Base-by-base conservation (phyloP, 92 coral and sea anemone species). In the Montipora capitata region DNA sequence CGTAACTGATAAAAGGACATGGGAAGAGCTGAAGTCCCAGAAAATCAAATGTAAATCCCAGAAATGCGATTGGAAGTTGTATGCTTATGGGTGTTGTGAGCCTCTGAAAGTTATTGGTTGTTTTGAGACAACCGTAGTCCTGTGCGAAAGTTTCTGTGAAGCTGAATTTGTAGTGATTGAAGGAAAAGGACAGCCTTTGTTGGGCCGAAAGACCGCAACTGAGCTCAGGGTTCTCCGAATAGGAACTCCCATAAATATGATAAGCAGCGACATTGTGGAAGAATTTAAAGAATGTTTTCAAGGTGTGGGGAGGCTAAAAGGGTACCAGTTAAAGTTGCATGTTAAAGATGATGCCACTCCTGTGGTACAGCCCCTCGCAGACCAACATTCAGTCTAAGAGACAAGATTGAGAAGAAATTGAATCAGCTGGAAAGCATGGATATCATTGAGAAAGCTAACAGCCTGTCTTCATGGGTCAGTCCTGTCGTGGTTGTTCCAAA, bases 391-490 rank as follows among this genome's bases (percentile, higher is more conserved):
- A 75, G 27, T 49, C 79, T 75, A 4, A 75, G 66, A 7, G 79
- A 75, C 66, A 75, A 57, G 40, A 57, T 75, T 18, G 66, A 77
- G 49, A 58, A 58, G 54, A 77, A 57, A 13, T 58, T 58, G 40
- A 68, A 77, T 15, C 67, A 77, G 81, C 81, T 38, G 10, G 69
- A 77, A 58, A 77, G 56, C 81, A n/a, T 51, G 79, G 79, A 75
- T 39, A 75, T 75, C 79, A 75, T 57, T 52, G 65, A 52, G 79
- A 75, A 75, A 58, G 81, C 57, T 45, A 45, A 45, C 51, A 45
- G 51, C 51, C 51, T 7, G 51, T 45, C 54, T 7, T 42, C 13
- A 68, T 3, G 73, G 51, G 51, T 45, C 51, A 45, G 51, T 45
- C 51, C 51, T 45, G n/a, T n/a, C n/a, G n/a, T n/a, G n/a, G n/a